Base-by-base conservation (phyloP, 2,797 vertebrate species). In the Muscicapa comitata region DNA sequence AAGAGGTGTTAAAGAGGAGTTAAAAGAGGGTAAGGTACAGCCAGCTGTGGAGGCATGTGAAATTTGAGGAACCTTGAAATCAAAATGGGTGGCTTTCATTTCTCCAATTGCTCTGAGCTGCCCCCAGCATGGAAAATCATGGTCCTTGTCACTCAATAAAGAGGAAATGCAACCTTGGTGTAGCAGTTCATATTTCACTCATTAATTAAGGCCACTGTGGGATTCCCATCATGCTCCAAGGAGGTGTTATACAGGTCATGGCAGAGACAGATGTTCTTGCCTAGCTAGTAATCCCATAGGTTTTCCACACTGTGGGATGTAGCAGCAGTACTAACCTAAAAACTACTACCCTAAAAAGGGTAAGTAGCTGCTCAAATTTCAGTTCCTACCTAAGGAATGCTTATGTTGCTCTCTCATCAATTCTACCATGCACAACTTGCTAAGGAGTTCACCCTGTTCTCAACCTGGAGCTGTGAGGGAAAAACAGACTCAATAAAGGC, bases 371-470 rank as follows among this genome's bases (percentile, higher is more conserved):
- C 91, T 88, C 62, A 59, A 51, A 94, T 84, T 73, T 88, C 51
- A 78, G n/a, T 31, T 86, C 40, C 58, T 88, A 70, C 63, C 43
- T 59, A 57, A 95, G 47, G 57, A 77, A 86, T 26, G 40, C 58
- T 81, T 84, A 17, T 78, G 90, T 84, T 59, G n/a, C 66, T 95
- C 85, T 25, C 75, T 77, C 63, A 48, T 38, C 53, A 43, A 17
- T 62, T 50, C 82, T 50, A 54, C 57, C 59, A 42, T 21, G 61
- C 70, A 81, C 72, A 94, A 65, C 84, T 93, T 96, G 79, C 85
- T 94, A 35, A 68, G 54, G 35, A 91, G 78, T 85, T 93, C 66
- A 80, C 73, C 55, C 93, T 94, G 71, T 93, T 95, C 90, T 67
- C 92, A 92, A 81, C 83, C 92, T 75, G 70, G 54, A 94, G 72